phyloP scores from a whole-genome alignment of 2,888 invertebrate species.

The Amphipoea lucens region DNA sequence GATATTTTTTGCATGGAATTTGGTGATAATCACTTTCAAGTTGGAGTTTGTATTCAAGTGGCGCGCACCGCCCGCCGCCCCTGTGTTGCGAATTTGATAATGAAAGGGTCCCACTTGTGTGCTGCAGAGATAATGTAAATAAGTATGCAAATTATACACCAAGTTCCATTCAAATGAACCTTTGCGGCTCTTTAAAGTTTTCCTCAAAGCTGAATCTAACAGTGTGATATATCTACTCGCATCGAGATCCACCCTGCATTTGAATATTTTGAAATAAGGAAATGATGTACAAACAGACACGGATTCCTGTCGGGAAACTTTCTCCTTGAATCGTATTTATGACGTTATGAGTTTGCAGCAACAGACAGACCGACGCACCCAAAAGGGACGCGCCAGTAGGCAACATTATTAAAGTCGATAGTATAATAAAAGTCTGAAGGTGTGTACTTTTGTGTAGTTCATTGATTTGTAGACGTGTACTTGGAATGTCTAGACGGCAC shows the following conservation, averaged over 20 bases:
- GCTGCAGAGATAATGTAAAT: slow-evolving; percentile 90
- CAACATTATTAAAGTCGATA: slow-evolving; percentile 57
- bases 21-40: slow-evolving; percentile 86
- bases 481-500: slow-evolving; percentile 33
- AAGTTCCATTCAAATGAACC: slow-evolving; percentile 89
- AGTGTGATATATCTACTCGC: slow-evolving; percentile 75
- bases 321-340: slow-evolving; percentile 79
- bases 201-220: slow-evolving; percentile 81
- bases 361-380: slow-evolving; percentile 68
- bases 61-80: slow-evolving; percentile 74
- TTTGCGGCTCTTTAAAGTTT: slow-evolving; percentile 88
- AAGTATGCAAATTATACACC: slow-evolving; percentile 89
- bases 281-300: slow-evolving; percentile 81
- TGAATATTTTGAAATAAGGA: slow-evolving; percentile 82
- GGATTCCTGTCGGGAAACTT: slow-evolving; percentile 79
- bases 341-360: slow-evolving; percentile 73
- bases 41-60: slow-evolving; percentile 86
- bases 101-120: slow-evolving; percentile 89
- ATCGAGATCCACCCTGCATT: slow-evolving; percentile 72
- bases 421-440: slow-evolving; percentile 39
- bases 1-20: slow-evolving; percentile 84
- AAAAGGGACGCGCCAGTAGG: slow-evolving; percentile 42
- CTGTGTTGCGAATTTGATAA: slow-evolving; percentile 88
- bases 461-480: slow-evolving; percentile 38
- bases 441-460: slow-evolving; percentile 39